phyloP scores from a whole-genome alignment of 2,797 vertebrate species.

The Lophotriccus pileatus region DNA sequence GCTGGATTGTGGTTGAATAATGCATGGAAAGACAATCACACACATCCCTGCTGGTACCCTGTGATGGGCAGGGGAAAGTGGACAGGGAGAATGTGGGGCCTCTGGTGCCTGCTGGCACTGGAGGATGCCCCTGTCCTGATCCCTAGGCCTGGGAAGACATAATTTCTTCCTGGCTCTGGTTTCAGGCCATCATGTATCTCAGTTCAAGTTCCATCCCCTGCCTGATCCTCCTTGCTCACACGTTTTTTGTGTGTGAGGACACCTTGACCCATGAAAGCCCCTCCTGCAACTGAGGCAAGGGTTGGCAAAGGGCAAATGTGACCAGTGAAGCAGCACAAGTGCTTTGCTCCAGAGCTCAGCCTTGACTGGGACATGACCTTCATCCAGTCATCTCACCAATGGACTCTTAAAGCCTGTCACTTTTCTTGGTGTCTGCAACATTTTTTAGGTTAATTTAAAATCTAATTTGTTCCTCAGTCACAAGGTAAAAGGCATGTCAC shows the following conservation, averaged over 20 bases:
- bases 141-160: not conserved
- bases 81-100: not conserved
- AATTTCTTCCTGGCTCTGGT: not conserved
- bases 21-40: rapidly evolving
- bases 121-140: not conserved
- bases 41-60: rapidly evolving
- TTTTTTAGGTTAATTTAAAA: not conserved
- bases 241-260: rapidly evolving
- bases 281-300: not conserved
- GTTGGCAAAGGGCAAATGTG: not conserved
- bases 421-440: not conserved
- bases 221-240: not conserved
- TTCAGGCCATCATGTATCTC: not conserved
- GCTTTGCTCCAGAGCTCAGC: not conserved
- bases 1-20: not conserved
- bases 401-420: not conserved
- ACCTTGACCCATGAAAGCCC: rapidly evolving
- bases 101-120: not conserved
- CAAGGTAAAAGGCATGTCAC: not conserved
- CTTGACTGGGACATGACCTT: not conserved
- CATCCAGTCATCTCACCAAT: not conserved
- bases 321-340: not conserved
- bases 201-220: not conserved
- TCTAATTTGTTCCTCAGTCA: not conserved
- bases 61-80: not conserved